Conservation (phyloP, 2,888 invertebrate genomes). For the Tachina grossa region DNA sequence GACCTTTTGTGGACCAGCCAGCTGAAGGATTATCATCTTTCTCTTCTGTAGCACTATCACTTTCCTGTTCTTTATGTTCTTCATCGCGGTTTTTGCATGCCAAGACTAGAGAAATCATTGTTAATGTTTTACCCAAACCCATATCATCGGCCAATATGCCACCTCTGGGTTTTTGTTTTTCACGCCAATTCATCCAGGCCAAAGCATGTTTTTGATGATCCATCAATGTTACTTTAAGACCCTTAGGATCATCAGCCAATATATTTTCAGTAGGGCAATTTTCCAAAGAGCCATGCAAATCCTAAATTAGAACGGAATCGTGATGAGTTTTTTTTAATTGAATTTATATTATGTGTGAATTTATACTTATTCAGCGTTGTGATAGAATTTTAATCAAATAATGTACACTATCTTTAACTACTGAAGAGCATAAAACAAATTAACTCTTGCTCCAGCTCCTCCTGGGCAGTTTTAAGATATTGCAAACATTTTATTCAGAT, state of each 20-base stretch:
- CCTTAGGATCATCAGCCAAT: slow-evolving; percentile 85
- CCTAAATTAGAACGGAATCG: slow-evolving; percentile 75
- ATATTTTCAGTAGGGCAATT: slow-evolving; percentile 86
- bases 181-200: slow-evolving; percentile 95
- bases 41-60: slow-evolving; percentile 73
- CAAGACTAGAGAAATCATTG: slow-evolving; percentile 90
- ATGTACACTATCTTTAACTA: slow-evolving; percentile 52
- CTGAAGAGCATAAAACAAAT: slow-evolving; percentile 73
- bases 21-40: slow-evolving; percentile 64
- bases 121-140: slow-evolving; percentile 88
- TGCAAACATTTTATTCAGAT: slow-evolving; percentile 75
- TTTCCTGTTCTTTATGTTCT: slow-evolving; percentile 74
- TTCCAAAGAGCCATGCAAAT: slow-evolving; percentile 88
- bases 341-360: not conserved
- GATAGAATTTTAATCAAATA: slow-evolving; percentile 74
- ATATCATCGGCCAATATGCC: slow-evolving; percentile 90
- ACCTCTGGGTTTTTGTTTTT: slow-evolving; percentile 91
- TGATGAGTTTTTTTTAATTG: too few species aligned
- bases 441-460: slow-evolving; percentile 76
- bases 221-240: slow-evolving; percentile 88
- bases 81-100: slow-evolving; percentile 83
- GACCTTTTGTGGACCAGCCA: slow-evolving; percentile 79
- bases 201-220: slow-evolving; percentile 93
- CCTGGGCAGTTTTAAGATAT: slow-evolving; percentile 49
- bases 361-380: slow-evolving; percentile 59